Percentiles rank a stretch among this genome's conserved stretches.
phyloP scores from a whole-genome alignment of 2,113 vertebrate species.

The Psilopogon haemacephalus region DNA sequence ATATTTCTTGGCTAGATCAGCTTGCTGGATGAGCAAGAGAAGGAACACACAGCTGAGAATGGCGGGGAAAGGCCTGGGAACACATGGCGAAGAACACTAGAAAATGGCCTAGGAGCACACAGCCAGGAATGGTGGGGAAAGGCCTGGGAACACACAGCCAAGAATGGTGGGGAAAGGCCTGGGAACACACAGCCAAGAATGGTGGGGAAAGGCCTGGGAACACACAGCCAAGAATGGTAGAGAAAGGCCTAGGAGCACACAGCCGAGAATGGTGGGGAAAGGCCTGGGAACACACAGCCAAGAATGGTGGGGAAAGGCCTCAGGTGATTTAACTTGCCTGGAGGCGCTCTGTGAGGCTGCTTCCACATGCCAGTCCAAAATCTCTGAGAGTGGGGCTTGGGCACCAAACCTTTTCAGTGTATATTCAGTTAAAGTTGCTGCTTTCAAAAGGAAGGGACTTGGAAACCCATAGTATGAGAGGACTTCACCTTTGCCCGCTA shows the following conservation, averaged over 20 bases:
- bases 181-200: too few species aligned
- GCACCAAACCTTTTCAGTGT: background rate
- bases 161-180: too few species aligned
- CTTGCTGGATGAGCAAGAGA: background rate
- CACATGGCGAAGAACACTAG: too few species aligned
- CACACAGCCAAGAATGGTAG: too few species aligned
- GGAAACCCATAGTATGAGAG: background rate
- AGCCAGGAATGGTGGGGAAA: too few species aligned
- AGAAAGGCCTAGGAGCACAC: too few species aligned
- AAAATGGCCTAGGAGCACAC: too few species aligned
- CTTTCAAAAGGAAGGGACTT: background rate
- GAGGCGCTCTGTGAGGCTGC: background rate
- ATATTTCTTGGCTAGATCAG: background rate
- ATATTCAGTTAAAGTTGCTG: background rate
- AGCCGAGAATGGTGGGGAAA: too few species aligned
- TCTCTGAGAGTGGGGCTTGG: background rate
- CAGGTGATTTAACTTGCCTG: background rate
- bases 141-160: too few species aligned
- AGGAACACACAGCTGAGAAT: background rate
- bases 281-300: background rate
- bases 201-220: too few species aligned
- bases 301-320: background rate
- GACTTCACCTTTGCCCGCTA: background rate
- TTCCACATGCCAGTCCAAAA: background rate
- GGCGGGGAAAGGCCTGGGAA: too few species aligned